Base-by-base conservation (phyloP, 2,797 vertebrate genomes). In the Erethizon dorsatum region DNA sequence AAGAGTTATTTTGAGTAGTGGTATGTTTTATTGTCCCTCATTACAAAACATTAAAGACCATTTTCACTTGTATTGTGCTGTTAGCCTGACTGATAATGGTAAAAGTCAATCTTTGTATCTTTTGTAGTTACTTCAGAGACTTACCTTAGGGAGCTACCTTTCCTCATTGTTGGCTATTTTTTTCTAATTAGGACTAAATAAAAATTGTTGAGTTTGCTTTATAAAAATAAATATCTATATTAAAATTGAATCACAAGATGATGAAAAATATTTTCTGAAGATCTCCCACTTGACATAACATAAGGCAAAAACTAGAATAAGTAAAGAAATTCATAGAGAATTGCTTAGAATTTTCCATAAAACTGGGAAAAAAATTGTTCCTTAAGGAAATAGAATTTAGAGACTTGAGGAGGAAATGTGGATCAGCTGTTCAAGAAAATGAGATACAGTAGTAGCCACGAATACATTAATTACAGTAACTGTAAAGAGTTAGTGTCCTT, bases 301-400 rank as follows among this genome's bases (percentile, higher is more conserved):
- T 90, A 94, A 85, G 33, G 28, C 31, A 47, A 90, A 97, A 96
- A 57, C 5, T 15, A 87, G 57, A 78, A 82, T 41, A 88, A 93
- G 28, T 59, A 84, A 83, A 37, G 31, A 92, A 89, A 80, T 94
- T 88, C 59, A 52, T 2, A 47, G 3, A 15, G 75, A 24, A 24
- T 69, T 80, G 7, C 6, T 15, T 95, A 67, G 24, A 61, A 47
- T 93, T 92, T 84, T 93, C 73, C 57, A 2, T 82, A 82, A 90
- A 91, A 61, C 0, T 17, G 8, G 54, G 20, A 88, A 17, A 88
- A 91, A 95, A 86, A 50, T 50, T 90, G 12, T 83, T 2, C 5
- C 9, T 12, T 75, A 57, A 56, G n/a, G 45, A 91, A 91, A 87
- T 0, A 52, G 26, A 93, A 91, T 71, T 89, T 83, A 63, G 41